A percentile compares a stretch with the other conserved stretches of the same genome.
These are phyloP conservation scores for Hybognathus amarus DNA, from an alignment of 2,797 vertebrate species.

Conservation along the genomic window DNA sequence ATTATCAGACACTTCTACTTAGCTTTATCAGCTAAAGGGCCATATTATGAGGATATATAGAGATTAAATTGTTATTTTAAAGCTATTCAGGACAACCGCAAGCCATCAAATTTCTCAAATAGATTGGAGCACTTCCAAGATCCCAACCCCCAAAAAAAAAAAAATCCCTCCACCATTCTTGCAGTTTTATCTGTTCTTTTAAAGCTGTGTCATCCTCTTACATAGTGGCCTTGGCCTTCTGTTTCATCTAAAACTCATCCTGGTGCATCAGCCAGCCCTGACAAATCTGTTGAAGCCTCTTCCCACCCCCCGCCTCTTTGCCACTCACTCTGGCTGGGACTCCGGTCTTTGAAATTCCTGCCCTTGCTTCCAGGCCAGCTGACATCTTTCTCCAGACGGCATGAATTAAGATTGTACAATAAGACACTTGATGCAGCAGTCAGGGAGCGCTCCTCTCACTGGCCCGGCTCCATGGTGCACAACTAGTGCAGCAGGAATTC, in stretches of 20 bases:
- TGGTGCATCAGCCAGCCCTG: conserved; percentile 91
- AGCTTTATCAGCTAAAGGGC: not conserved
- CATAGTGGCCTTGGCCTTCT: conserved; percentile 48
- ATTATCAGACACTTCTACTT: conserved; percentile 7
- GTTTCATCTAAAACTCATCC: conserved; percentile 67
- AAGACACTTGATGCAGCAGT: conserved; percentile 98
- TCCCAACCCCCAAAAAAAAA: not conserved
- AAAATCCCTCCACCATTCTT: conserved; percentile 70
- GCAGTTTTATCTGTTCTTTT: conserved; percentile 62
- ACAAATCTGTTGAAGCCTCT: conserved; percentile 96
- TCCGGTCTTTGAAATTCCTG: conserved; percentile 89
- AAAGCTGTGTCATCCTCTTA: conserved; percentile 51
- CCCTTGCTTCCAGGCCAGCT: conserved; percentile 90
- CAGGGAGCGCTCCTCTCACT: conserved; percentile 89
- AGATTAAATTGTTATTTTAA: conserved; percentile 13
- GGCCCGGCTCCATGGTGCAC: conserved; percentile 86
- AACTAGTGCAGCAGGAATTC: conserved; percentile 86
- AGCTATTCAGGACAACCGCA: not conserved
- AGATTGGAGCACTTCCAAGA: conserved; percentile 19
- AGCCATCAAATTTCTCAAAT: not conserved
- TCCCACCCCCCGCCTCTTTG: conserved; percentile 84
- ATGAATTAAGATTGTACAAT: conserved; percentile 99
- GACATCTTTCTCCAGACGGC: conserved; percentile 99
- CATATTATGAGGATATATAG: not conserved
- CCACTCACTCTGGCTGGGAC: conserved; percentile 61